These are phyloP conservation scores for Caenorhabditis sp. DNA, from an alignment of 2,888 invertebrate species.

Conservation along the genomic window DNA sequence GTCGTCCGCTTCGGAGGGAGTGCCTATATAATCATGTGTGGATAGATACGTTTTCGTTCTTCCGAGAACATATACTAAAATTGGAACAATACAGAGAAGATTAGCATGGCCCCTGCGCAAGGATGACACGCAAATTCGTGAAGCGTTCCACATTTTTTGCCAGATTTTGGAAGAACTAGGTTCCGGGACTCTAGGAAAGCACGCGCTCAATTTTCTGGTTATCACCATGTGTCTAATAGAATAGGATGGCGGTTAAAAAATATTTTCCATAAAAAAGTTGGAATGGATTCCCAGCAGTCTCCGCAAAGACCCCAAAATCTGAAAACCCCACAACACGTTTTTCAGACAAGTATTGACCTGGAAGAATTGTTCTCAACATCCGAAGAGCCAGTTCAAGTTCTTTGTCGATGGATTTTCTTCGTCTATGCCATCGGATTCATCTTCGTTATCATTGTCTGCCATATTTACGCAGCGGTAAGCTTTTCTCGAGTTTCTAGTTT, in stretches of 20 bases:
- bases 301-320: no score
- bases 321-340: not conserved
- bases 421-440: constrained; percentile 25
- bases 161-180: not conserved
- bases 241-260: no score
- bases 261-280: not conserved
- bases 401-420: constrained; percentile 41
- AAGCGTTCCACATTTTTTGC: constrained; percentile 89
- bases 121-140: constrained; percentile 95
- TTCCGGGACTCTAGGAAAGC: no score
- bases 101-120: constrained; percentile 94
- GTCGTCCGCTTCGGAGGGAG: not conserved
- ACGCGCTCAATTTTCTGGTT: no score
- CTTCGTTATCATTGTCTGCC: not conserved
- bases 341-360: constrained; percentile 40
- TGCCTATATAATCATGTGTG: not conserved
- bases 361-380: constrained; percentile 24
- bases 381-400: constrained; percentile 22
- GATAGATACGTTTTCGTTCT: constrained; percentile 39
- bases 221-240: no score
- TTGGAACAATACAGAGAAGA: constrained; percentile 95
- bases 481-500: not conserved
- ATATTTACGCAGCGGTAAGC: constrained; percentile 41
- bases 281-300: no score
- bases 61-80: constrained; percentile 85